Evolutionary conservation across 2,888 invertebrate species (phyloP), one percentile per base, ranked within the genome.

Genomic region (Biston betularia): DNA sequence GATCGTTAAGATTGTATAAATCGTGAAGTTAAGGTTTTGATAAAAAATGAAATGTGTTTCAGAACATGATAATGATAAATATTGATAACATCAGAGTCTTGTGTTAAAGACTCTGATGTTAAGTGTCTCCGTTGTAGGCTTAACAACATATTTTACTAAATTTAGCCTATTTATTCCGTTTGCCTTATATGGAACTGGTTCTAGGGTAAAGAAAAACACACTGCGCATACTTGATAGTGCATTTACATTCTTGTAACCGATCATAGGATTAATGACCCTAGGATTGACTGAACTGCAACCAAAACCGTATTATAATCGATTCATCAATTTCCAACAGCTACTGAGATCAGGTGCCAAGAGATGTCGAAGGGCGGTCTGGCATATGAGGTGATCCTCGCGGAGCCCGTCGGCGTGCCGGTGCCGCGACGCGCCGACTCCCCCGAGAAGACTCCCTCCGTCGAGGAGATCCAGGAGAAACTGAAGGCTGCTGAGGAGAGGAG

Each of bases 401-500:
- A 98, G 86, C 97, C 97, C 35, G 96, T 96, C 62, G 95, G 94
- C 5, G 95, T 95, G 74, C 96, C 97, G 40, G 95, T 94, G 70
- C 95, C 95, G 4, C 83, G 89, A 94, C 96, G 96, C 78, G 95
- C 96, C 63, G 95, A 95, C 70, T 96, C 96, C 1, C 96, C 95
- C 57, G 95, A 95, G 81, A 96, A 96, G 84, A 96, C 95, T 75
- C 95, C 97, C 70, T 97, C 97, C 64, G 97, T 96, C 61, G 97
- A 98, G 87, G 97, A 98, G 83, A 98, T 99, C 79, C 97, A 97
- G 86, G 97, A 97, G 86, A 99, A 99, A 89, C 95, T 98, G 62
- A 97, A 97, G 90, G 98, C 98, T 12, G 99, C 99, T 54, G 98
- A 98, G 85, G 98, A 98, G 88, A 96, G 98, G 88, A 96, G 98